Conservation (phyloP, 2,888 invertebrate species). For the Lasioglossum leucozonium region DNA sequence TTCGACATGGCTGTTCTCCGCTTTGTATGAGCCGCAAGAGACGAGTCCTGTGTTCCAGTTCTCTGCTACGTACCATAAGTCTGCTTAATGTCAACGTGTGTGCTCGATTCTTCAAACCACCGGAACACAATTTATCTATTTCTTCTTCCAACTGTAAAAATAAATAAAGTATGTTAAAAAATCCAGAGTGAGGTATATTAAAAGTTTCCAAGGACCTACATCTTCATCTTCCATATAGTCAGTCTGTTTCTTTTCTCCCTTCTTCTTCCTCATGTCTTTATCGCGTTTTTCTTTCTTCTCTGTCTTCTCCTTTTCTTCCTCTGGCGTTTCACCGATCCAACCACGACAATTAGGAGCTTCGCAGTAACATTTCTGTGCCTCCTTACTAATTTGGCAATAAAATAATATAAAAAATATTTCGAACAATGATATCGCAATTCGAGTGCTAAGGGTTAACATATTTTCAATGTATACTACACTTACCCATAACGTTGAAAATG, state of each 20-base stretch:
- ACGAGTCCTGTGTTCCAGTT: constrained; percentile 90
- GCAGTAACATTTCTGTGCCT: constrained; percentile 98
- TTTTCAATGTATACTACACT: constrained; percentile 53
- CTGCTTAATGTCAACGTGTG: constrained; percentile 96
- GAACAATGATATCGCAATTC: too few relatives aligned
- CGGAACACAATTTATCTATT: constrained; percentile 91
- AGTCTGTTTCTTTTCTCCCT: constrained; percentile 71
- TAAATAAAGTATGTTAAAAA: neutral
- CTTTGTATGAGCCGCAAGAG: constrained; percentile 92
- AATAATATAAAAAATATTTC: constrained; percentile 3
- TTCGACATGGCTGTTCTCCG: constrained; percentile 92
- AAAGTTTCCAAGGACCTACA: constrained; percentile 77
- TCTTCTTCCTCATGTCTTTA: constrained; percentile 75
- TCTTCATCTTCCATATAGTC: constrained; percentile 85
- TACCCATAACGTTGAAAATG: constrained; percentile 98
- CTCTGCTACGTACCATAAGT: constrained; percentile 96
- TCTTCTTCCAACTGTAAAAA: constrained; percentile 93
- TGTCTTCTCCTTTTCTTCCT: constrained; percentile 88
- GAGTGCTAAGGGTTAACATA: neutral
- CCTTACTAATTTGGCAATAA: constrained; percentile 88
- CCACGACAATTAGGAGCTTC: constrained; percentile 95
- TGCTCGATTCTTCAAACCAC: constrained; percentile 94
- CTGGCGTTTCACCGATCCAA: constrained; percentile 96
- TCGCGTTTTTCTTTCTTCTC: constrained; percentile 76
- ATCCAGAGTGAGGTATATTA: neutral